phyloP scores from a whole-genome alignment of 92 coral and sea anemone species.

The Montipora capitata region DNA sequence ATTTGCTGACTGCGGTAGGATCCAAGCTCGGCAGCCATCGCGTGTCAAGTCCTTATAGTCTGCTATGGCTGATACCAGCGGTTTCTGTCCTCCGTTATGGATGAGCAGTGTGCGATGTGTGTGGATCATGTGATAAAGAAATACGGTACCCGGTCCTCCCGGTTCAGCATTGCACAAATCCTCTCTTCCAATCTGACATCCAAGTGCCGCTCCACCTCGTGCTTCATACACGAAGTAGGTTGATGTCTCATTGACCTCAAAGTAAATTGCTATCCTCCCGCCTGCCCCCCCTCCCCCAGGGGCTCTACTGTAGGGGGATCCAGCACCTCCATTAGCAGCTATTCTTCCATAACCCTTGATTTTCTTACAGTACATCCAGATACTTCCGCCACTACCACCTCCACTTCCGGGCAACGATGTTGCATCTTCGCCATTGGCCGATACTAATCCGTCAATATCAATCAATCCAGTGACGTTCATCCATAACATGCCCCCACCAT shows the following conservation, averaged over 20 bases:
- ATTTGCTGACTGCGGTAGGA: slow-evolving; percentile 90
- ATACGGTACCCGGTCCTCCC: slow-evolving; percentile 98
- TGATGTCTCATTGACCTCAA: slow-evolving; percentile 93
- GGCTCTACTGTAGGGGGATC: slow-evolving; percentile 61
- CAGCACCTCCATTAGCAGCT: slow-evolving; percentile 95
- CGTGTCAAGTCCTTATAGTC: slow-evolving; percentile 88
- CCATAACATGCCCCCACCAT: slow-evolving; percentile 98
- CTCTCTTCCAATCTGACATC: slow-evolving; percentile 86
- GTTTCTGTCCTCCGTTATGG: slow-evolving; percentile 97
- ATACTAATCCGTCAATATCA: slow-evolving; percentile 93
- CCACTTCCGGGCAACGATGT: slow-evolving; percentile 79
- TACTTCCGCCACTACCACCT: slow-evolving; percentile 99
- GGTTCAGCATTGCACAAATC: slow-evolving; percentile 93
- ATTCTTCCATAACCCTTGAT: slow-evolving; percentile 94
- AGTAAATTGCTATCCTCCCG: slow-evolving; percentile 96
- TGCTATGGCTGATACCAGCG: slow-evolving; percentile 91
- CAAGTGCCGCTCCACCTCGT: slow-evolving; percentile 95
- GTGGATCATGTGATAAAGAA: slow-evolving; percentile 96
- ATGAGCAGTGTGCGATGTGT: slow-evolving; percentile 95
- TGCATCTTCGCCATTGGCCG: slow-evolving; percentile 93
- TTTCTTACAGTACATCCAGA: slow-evolving; percentile 98
- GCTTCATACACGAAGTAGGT: slow-evolving; percentile 98
- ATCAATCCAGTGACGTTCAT: slow-evolving; percentile 96
- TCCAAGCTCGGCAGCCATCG: slow-evolving; percentile 97
- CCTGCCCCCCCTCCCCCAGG: slow-evolving; percentile 99